Percentiles rank a stretch among this genome's conserved stretches.
Evolutionary conservation across 2,797 vertebrate genomes (phyloP).

Genomic region (Rhadinocentrus ornatus): DNA sequence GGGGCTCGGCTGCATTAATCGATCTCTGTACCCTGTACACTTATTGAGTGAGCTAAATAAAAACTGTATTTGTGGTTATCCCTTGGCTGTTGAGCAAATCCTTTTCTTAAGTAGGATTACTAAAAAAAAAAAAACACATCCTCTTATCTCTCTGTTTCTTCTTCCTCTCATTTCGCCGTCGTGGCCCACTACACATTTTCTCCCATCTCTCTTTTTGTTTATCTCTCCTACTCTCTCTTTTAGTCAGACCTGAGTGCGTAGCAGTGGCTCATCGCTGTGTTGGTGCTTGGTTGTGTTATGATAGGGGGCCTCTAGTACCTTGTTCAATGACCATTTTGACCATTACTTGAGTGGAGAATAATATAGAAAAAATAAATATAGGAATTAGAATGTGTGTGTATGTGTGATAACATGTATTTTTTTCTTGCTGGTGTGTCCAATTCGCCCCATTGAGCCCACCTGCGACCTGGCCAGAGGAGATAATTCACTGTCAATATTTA

Average conservation of each 20-base stretch:
- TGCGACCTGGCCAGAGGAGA: slow-evolving; percentile 78
- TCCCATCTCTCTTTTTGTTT: slow-evolving; percentile 23
- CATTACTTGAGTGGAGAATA: not conserved
- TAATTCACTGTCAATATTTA: slow-evolving; percentile 84
- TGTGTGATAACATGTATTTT: not conserved
- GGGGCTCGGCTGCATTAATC: slow-evolving; percentile 55
- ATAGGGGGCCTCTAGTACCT: slow-evolving; percentile 38
- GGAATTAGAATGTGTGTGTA: not conserved
- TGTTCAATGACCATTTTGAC: slow-evolving; percentile 43
- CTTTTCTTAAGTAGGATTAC: slow-evolving; percentile 40
- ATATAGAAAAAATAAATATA: not conserved
- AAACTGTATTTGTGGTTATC: slow-evolving; percentile 44
- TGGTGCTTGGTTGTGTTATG: slow-evolving; percentile 38
- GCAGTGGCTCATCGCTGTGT: slow-evolving; percentile 52
- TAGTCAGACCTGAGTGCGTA: slow-evolving; percentile 41
- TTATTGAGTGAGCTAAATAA: slow-evolving; percentile 54
- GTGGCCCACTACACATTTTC: slow-evolving; percentile 13
- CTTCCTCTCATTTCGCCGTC: slow-evolving; percentile 21
- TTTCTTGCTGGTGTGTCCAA: slow-evolving; percentile 63
- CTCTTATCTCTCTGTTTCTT: slow-evolving; percentile 14
- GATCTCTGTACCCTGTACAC: slow-evolving; percentile 48
- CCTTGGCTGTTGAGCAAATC: slow-evolving; percentile 43
- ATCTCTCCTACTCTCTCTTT: slow-evolving; percentile 14
- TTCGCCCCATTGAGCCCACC: slow-evolving; percentile 72
- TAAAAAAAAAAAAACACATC: slow-evolving; percentile 21